phyloP scores from a whole-genome alignment of 2,113 vertebrate species.

The Leptodactylus fuscus region DNA sequence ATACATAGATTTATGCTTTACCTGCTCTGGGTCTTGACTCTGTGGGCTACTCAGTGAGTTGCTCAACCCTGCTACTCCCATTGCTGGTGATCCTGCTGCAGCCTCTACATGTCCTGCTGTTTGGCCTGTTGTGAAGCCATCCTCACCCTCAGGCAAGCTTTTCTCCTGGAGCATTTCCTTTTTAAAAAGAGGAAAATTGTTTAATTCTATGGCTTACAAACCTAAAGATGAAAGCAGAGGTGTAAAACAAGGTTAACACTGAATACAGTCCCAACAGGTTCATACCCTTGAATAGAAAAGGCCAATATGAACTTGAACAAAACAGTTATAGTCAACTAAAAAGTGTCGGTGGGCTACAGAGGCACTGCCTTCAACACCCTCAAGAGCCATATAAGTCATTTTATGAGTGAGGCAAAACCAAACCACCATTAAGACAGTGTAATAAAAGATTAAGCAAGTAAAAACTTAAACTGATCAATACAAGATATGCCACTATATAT shows the following conservation, averaged over 20 bases:
- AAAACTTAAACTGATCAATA: conserved; percentile 18
- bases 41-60: conserved; percentile 77
- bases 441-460: conserved; percentile 9
- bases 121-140: conserved; percentile 81
- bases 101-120: conserved; percentile 77
- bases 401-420: conserved; percentile 20
- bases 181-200: conserved; percentile 13
- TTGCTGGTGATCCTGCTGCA: conserved; percentile 76
- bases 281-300: not conserved
- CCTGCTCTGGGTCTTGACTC: conserved; percentile 87
- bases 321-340: conserved; percentile 20
- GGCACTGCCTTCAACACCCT: conserved; percentile 32
- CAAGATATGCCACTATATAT: not conserved
- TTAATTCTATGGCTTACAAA: not conserved
- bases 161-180: conserved; percentile 99
- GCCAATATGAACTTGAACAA: conserved; percentile 9
- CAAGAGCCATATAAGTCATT: conserved; percentile 36
- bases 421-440: conserved; percentile 21
- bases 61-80: conserved; percentile 79
- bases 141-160: conserved; percentile 87
- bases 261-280: not conserved
- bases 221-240: not conserved
- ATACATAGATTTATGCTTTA: conserved; percentile 69
- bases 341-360: conserved; percentile 8
- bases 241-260: not conserved